These are phyloP conservation scores for Leptopilina myrica DNA, from an alignment of 2,888 invertebrate genomes.

Conservation along the genomic window DNA sequence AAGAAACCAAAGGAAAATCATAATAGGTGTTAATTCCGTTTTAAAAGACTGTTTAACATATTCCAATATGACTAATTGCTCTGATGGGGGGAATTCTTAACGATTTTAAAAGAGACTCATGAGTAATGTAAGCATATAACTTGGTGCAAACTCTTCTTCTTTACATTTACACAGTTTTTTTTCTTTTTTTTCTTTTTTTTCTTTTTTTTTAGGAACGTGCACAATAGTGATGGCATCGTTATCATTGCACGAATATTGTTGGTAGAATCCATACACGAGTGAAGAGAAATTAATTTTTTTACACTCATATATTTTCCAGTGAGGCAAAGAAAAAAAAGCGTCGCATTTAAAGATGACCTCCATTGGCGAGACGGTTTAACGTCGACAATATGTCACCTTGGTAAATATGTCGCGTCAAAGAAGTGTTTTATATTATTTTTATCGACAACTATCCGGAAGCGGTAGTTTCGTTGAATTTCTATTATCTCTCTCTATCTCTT, in stretches of 20 bases:
- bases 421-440: constrained; percentile 29
- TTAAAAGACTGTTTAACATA: constrained; percentile 37
- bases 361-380: not conserved
- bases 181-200: too few relatives aligned
- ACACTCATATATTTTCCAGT: not conserved
- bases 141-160: constrained; percentile 6
- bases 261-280: too few relatives aligned
- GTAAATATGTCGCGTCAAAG: not conserved
- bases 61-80: constrained; percentile 32
- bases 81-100: constrained; percentile 23
- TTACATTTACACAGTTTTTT: not conserved
- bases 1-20: not conserved
- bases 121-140: constrained; percentile 13
- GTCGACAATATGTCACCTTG: constrained; percentile 30
- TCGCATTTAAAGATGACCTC: constrained; percentile 26
- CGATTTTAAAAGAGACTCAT: constrained; percentile 17
- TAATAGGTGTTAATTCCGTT: constrained; percentile 34
- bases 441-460: constrained; percentile 31
- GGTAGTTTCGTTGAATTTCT: constrained; percentile 3
- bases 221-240: constrained; percentile 4
- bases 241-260: not conserved
- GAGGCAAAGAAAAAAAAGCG: not conserved
- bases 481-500: not conserved
- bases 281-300: too few relatives aligned
- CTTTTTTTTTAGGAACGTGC: too few relatives aligned